Conservation (phyloP, 2,888 invertebrate species). For the Odontomyia ornata region DNA sequence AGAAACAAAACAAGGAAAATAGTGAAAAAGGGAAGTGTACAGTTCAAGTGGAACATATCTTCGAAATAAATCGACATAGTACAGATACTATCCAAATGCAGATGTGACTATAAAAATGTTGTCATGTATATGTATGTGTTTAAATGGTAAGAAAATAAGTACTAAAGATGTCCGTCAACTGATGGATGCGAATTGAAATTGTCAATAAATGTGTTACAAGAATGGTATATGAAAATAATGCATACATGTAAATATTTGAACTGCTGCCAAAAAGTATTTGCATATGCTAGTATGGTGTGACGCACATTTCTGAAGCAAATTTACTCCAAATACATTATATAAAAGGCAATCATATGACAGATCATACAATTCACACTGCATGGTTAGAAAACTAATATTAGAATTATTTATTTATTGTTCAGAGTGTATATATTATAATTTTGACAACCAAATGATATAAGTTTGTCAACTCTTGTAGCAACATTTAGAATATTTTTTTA, state of each 20-base stretch:
- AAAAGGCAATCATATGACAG: background rate
- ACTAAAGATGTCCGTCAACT: constrained; percentile 40
- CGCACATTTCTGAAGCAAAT: background rate
- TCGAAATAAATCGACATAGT: constrained; percentile 18
- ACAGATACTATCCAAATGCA: constrained; percentile 9
- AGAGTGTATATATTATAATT: background rate
- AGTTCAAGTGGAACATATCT: constrained; percentile 18
- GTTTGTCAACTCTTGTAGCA: background rate
- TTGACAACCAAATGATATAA: background rate
- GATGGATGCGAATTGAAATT: constrained; percentile 37
- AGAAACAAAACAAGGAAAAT: too few species aligned
- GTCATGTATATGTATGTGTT: background rate
- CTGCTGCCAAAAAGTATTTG: constrained; percentile 33
- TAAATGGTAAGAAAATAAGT: background rate
- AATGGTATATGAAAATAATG: background rate
- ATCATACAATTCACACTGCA: too few species aligned
- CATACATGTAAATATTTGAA: background rate
- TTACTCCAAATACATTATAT: background rate
- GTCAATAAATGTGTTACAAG: constrained; percentile 35
- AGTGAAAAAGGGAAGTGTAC: background rate
- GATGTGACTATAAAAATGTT: background rate
- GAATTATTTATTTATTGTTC: background rate
- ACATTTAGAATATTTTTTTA: background rate
- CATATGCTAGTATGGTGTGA: constrained; percentile 12
- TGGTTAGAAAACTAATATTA: background rate